Conservation (phyloP, 1,140 invertebrate genomes). For the Cheumatopsyche charites region DNA sequence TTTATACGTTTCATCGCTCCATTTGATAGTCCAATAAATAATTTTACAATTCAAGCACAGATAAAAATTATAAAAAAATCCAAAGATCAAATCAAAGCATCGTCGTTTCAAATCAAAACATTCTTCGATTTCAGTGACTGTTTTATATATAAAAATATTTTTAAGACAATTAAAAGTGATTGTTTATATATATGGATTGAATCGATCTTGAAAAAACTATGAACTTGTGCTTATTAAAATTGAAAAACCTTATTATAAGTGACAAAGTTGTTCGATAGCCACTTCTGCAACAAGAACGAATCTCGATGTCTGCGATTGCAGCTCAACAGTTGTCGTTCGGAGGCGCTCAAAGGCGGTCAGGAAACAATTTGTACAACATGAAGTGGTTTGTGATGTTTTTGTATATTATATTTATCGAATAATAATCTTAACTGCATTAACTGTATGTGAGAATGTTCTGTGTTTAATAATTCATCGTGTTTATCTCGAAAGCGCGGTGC, state of each 20-base stretch:
- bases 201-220: background rate
- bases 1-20: background rate
- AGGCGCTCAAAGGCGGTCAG: background rate
- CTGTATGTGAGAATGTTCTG: background rate
- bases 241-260: background rate
- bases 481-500: too few species aligned
- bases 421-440: background rate
- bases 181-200: background rate
- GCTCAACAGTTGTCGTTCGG: constrained; percentile 27
- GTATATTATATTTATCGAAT: background rate
- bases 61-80: too few species aligned
- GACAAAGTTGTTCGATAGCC: background rate
- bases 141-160: constrained; percentile 8
- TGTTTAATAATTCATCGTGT: background rate
- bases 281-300: background rate
- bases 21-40: background rate
- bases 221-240: constrained; percentile 5
- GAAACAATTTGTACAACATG: constrained; percentile 35
- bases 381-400: constrained; percentile 33
- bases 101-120: too few species aligned
- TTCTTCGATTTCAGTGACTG: background rate
- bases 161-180: constrained; percentile 9
- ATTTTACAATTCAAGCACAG: background rate
- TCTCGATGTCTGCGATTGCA: constrained; percentile 29
- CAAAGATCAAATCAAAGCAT: too few species aligned